Evolutionary conservation across 2,797 vertebrate genomes (phyloP).

Genomic region (Arrhamphus sclerolepis): DNA sequence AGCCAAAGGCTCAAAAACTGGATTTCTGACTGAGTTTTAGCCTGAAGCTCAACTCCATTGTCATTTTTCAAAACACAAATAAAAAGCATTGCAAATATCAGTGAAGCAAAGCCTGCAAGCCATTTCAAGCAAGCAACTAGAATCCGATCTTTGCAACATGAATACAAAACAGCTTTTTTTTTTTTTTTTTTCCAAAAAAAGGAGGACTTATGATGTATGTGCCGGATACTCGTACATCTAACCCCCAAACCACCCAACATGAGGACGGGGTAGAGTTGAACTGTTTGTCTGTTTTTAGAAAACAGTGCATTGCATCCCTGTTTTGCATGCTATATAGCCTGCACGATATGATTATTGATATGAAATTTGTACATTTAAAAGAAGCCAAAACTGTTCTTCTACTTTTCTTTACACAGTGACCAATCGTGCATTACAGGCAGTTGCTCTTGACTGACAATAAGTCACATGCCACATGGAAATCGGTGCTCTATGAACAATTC

Average conservation of each 20-base stretch:
- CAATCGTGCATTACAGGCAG: slow-evolving; percentile 12
- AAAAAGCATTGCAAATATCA: slow-evolving; percentile 4
- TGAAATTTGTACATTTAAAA: too few relatives aligned
- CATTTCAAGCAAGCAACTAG: slow-evolving; percentile 5
- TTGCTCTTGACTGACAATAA: slow-evolving; percentile 3
- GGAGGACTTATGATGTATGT: background rate
- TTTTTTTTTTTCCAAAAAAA: background rate
- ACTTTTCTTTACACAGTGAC: slow-evolving; percentile 13
- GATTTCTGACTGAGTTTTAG: slow-evolving; percentile 7
- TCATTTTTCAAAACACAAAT: slow-evolving; percentile 20
- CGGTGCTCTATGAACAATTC: slow-evolving; percentile 7
- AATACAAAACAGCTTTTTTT: slow-evolving; percentile 10
- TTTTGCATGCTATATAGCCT: background rate
- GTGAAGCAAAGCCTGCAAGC: slow-evolving; percentile 6
- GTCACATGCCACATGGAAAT: slow-evolving; percentile 12
- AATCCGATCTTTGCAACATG: background rate
- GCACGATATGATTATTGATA: slow-evolving; percentile 4
- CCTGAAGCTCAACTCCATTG: slow-evolving; percentile 8
- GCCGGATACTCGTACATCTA: background rate
- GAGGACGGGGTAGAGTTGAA: background rate
- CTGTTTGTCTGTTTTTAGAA: background rate
- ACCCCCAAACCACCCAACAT: too few relatives aligned
- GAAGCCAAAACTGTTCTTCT: slow-evolving; percentile 7
- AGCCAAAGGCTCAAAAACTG: slow-evolving; percentile 8
- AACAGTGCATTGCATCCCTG: background rate